These are phyloP conservation scores for Pollimyrus isidori DNA, from an alignment of 2,113 vertebrate species.

Conservation along the genomic window DNA sequence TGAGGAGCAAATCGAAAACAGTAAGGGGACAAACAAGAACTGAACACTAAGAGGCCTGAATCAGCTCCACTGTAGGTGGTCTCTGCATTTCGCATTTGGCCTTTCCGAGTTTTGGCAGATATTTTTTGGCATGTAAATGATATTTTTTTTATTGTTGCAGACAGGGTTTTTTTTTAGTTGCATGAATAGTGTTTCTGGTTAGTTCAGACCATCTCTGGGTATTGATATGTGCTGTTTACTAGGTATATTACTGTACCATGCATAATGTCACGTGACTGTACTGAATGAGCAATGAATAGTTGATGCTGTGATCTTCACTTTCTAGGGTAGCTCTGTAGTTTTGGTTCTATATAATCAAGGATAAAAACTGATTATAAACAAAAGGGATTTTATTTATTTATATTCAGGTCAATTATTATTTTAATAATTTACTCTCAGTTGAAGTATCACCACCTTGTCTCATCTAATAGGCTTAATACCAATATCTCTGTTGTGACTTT, in stretches of 20 bases:
- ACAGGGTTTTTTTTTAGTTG: slow-evolving; percentile 39
- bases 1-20: slow-evolving; percentile 11
- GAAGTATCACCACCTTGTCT: neutral
- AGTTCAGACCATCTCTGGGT: slow-evolving; percentile 21
- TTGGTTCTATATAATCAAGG: neutral
- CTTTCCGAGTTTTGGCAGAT: slow-evolving; percentile 45
- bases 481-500: neutral
- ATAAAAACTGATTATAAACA: neutral
- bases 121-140: slow-evolving; percentile 43
- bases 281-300: neutral
- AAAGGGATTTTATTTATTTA: neutral
- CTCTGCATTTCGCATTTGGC: slow-evolving; percentile 35
- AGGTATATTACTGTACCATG: neutral
- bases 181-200: slow-evolving; percentile 42
- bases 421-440: neutral
- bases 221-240: slow-evolving; percentile 8
- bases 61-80: slow-evolving; percentile 46
- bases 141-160: slow-evolving; percentile 35
- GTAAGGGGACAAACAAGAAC: neutral
- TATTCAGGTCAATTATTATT: neutral
- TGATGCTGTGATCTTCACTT: neutral
- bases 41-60: slow-evolving; percentile 33
- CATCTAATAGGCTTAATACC: neutral
- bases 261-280: neutral
- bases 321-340: neutral